Conservation (phyloP, 2,113 vertebrate species). For the Rhinogobius similis region DNA sequence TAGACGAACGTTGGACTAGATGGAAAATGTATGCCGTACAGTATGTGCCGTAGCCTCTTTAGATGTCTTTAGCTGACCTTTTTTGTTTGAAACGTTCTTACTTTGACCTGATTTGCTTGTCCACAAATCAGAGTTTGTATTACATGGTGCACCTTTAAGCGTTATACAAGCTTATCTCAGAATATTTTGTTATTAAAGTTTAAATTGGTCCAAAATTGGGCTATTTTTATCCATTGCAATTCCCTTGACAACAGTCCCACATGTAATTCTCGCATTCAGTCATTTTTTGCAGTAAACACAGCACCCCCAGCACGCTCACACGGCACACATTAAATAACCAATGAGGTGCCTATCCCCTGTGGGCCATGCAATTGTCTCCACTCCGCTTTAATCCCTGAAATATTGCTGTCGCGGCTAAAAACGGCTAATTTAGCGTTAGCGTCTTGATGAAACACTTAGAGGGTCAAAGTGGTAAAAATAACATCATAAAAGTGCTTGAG, state of each 20-base stretch:
- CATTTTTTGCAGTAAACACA: neutral
- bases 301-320: neutral
- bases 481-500: constrained; percentile 40
- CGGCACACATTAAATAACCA: neutral
- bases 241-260: neutral
- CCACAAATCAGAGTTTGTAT: no score
- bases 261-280: neutral
- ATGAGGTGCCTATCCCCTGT: neutral
- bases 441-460: constrained; percentile 20
- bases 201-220: neutral
- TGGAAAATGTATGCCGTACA: no score
- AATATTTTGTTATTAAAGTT: no score
- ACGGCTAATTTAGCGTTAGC: constrained; percentile 15
- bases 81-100: no score
- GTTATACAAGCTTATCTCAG: no score
- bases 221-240: neutral
- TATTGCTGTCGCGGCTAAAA: neutral
- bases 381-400: neutral
- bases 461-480: constrained; percentile 25
- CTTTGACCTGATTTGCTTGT: no score
- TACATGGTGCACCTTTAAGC: neutral
- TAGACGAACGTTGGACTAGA: no score
- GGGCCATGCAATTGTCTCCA: neutral
- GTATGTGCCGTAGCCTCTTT: no score
- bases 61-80: no score